A percentile compares a stretch with the other conserved stretches of the same genome.
These are phyloP conservation scores for Acanthococcus lagerstroemiae DNA, from an alignment of 2,888 invertebrate genomes.

Conservation along the genomic window DNA sequence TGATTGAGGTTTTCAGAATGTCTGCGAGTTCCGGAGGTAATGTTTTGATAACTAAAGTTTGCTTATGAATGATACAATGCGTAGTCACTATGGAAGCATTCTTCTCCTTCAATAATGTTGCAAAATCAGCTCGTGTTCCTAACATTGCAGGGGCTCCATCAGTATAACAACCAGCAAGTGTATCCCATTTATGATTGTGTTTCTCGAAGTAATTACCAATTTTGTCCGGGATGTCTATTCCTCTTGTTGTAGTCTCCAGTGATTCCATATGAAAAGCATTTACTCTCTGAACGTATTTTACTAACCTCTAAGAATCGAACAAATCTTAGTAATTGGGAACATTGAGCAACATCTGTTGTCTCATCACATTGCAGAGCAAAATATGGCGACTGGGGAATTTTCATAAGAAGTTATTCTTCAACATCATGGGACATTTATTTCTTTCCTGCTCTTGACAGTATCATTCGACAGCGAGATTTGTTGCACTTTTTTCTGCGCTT, in stretches of 20 bases:
- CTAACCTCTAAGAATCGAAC: constrained; percentile 14
- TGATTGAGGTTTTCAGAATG: constrained; percentile 2
- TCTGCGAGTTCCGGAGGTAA: constrained; percentile 20
- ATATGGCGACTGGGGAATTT: constrained; percentile 21
- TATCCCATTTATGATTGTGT: constrained; percentile 24
- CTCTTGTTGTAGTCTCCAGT: constrained; percentile 27
- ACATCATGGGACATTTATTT: constrained; percentile 15
- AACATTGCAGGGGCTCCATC: constrained; percentile 32
- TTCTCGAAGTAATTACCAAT: constrained; percentile 29
- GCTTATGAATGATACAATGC: constrained; percentile 30
- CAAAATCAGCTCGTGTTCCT: constrained; percentile 30
- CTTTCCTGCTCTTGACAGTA: constrained; percentile 8
- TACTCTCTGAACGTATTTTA: constrained; percentile 12
- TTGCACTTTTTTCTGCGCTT: constrained; percentile 9
- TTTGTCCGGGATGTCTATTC: constrained; percentile 23
- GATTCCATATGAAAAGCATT: constrained; percentile 17
- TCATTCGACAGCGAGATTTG: constrained; percentile 11
- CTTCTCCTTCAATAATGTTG: constrained; percentile 31
- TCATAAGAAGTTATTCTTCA: constrained; percentile 2
- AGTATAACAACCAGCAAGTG: constrained; percentile 29
- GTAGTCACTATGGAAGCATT: constrained; percentile 21
- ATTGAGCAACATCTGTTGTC: constrained; percentile 22
- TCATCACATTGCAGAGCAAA: constrained; percentile 24
- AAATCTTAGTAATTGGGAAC: constrained; percentile 22
- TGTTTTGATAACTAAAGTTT: constrained; percentile 31